A percentile compares a stretch with the other conserved stretches of the same genome.
These are phyloP conservation scores for Cephus spinipes DNA, from an alignment of 2,888 invertebrate species.

Conservation along the genomic window DNA sequence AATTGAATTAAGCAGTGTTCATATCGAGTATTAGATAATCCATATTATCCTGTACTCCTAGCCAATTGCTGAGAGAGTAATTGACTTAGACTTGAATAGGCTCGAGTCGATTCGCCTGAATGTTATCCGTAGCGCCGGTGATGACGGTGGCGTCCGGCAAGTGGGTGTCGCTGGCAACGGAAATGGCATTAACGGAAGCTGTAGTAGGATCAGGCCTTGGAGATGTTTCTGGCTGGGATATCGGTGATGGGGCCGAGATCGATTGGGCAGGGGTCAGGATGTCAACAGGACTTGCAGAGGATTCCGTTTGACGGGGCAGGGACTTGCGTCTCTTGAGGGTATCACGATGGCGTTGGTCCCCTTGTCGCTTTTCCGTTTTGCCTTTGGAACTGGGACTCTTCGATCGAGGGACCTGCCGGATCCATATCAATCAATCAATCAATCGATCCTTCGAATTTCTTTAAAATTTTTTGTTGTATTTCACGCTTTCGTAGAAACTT, in stretches of 20 bases:
- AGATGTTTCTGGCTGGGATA: not conserved
- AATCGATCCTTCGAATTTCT: slow-evolving; percentile 1
- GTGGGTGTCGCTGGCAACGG: slow-evolving; percentile 16
- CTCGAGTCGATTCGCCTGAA: slow-evolving; percentile 31
- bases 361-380: slow-evolving; percentile 42
- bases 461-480: not conserved
- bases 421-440: slow-evolving; percentile 16
- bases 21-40: not conserved
- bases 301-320: slow-evolving; percentile 35
- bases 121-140: slow-evolving; percentile 26
- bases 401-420: slow-evolving; percentile 40
- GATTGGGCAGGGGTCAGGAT: not conserved
- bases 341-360: slow-evolving; percentile 39
- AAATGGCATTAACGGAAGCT: slow-evolving; percentile 11
- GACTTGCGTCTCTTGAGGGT: slow-evolving; percentile 42
- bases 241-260: not conserved
- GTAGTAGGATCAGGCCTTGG: slow-evolving; percentile 9
- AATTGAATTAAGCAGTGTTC: not conserved
- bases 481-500: not conserved
- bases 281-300: slow-evolving; percentile 11
- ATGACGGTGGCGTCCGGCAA: slow-evolving; percentile 25
- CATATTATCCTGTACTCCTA: not conserved
- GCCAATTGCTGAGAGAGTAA: not conserved
- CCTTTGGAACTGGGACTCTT: slow-evolving; percentile 35
- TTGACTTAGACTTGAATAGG: slow-evolving; percentile 26